A percentile compares a stretch with the other conserved stretches of the same genome.
phyloP scores from a whole-genome alignment of 2,888 invertebrate genomes.

The Deilephila porcellus region DNA sequence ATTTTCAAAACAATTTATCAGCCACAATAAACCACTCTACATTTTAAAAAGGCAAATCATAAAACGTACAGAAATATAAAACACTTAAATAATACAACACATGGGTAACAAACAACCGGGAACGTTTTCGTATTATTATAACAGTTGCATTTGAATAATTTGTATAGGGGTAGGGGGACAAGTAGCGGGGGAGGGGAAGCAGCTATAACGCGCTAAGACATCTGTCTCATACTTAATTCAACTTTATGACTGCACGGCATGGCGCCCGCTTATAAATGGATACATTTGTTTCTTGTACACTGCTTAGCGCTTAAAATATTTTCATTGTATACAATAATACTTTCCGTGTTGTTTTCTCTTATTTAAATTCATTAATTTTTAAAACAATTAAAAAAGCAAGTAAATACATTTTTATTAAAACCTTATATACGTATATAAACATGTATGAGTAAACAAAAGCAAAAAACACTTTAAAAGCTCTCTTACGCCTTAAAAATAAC shows the following conservation, averaged over 20 bases:
- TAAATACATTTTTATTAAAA: no score
- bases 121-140: background rate
- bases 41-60: background rate
- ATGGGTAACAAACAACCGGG: slow-evolving; percentile 3
- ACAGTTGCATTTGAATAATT: slow-evolving; percentile 2
- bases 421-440: no score
- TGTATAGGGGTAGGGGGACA: background rate
- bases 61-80: background rate
- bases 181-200: background rate
- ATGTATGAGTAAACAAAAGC: no score
- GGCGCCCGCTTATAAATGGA: slow-evolving; percentile 14
- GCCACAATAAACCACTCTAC: background rate
- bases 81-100: background rate
- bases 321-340: background rate
- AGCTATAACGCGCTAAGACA: slow-evolving; percentile 33
- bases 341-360: background rate
- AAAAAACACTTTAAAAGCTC: no score
- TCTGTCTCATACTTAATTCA: slow-evolving; percentile 47
- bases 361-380: no score
- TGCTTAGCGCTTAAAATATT: background rate
- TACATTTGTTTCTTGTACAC: slow-evolving; percentile 12
- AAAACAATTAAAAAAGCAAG: no score
- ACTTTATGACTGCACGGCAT: slow-evolving; percentile 25
- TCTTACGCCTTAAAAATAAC: no score
- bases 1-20: no score